A percentile compares a stretch with the other conserved stretches of the same genome.
Evolutionary conservation across 2,113 vertebrate genomes (phyloP).

Genomic region (Clarias batrachus): DNA sequence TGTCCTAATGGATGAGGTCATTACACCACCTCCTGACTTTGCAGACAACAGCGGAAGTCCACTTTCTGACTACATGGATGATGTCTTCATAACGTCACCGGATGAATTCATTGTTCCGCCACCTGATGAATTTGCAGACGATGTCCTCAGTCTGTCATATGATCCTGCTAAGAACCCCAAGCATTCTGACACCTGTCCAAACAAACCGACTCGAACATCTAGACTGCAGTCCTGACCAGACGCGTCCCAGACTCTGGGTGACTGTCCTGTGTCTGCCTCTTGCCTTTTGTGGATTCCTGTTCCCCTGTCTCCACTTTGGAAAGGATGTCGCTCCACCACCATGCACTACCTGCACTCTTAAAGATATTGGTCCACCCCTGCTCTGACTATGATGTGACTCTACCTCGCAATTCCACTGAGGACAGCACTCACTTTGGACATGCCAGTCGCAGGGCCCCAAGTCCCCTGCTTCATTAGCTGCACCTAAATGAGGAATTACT

Average conservation of each 20-base stretch:
- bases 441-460: not conserved
- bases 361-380: not conserved
- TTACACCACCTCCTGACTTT: slow-evolving; percentile 20
- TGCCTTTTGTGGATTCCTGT: not conserved
- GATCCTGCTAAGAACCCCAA: not conserved
- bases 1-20: not conserved
- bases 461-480: not conserved
- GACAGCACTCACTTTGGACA: not conserved
- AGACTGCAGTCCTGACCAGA: not conserved
- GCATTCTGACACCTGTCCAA: not conserved
- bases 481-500: not conserved
- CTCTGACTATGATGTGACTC: not conserved
- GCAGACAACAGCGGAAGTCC: not conserved
- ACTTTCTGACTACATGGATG: not conserved
- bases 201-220: not conserved
- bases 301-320: not conserved
- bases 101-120: slow-evolving; percentile 3
- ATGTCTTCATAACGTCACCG: not conserved
- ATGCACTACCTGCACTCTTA: not conserved
- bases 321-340: not conserved
- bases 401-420: not conserved
- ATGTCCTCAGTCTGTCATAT: not conserved
- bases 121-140: slow-evolving; percentile 26
- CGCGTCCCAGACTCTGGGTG: not conserved
- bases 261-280: not conserved